Evolutionary conservation across 2,888 invertebrate genomes (phyloP).

Genomic region (Nipponacmea schrenckii): DNA sequence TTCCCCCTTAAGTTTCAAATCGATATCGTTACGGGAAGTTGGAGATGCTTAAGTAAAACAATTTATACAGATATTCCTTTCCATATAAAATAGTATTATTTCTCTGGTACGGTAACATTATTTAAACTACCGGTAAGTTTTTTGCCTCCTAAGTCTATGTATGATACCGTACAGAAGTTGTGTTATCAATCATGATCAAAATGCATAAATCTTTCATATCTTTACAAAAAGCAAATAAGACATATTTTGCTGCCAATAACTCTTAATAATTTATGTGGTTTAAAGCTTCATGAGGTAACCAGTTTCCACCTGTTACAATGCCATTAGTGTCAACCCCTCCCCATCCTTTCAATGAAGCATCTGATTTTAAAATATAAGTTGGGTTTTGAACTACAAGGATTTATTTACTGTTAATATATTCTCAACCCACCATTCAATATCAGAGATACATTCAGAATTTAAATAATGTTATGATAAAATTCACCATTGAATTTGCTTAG

Average conservation of each 20-base stretch:
- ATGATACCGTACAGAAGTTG: not conserved
- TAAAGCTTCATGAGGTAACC: too few relatives aligned
- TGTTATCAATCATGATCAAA: not conserved
- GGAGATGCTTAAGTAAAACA: too few relatives aligned
- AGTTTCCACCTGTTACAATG: too few relatives aligned
- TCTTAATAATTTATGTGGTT: too few relatives aligned
- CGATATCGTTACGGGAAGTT: too few relatives aligned
- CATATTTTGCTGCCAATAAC: too few relatives aligned
- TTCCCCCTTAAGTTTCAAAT: too few relatives aligned
- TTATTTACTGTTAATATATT: too few relatives aligned
- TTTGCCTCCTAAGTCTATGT: not conserved
- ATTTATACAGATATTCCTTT: slow-evolving; percentile 17
- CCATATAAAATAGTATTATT: slow-evolving; percentile 13
- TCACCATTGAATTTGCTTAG: not conserved
- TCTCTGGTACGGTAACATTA: slow-evolving; percentile 11
- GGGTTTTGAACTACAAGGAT: not conserved
- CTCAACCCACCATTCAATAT: not conserved
- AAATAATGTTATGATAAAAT: not conserved
- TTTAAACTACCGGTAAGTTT: not conserved
- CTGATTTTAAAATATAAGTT: not conserved
- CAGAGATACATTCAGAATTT: not conserved
- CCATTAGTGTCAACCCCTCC: not conserved
- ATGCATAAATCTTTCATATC: not conserved
- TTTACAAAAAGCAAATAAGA: too few relatives aligned
- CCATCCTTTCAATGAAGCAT: not conserved